Base-by-base conservation (phyloP, 92 coral and sea anemone genomes). In the Muricea muricata region DNA sequence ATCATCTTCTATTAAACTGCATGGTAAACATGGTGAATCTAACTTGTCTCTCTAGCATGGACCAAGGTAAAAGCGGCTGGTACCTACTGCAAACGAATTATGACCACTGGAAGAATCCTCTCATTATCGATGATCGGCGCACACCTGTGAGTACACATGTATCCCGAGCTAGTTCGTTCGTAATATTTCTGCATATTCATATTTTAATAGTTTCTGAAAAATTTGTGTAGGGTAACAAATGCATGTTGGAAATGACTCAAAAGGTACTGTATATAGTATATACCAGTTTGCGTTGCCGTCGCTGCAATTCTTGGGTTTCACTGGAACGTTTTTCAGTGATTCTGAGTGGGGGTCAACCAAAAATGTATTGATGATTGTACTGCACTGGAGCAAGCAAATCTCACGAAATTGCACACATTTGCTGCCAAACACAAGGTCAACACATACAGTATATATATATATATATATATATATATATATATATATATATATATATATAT, bases 41-140 rank as follows among this genome's bases (percentile, higher is more conserved):
- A 10, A 63, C 6, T 63, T 29, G 5, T 63, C 35, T 13, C 30
- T 63, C 17, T 39, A 95, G 98, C 40, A 84, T 95, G 70, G 71
- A 82, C 26, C 91, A 91, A 0, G 35, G 93, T 47, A 91, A 93
- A 47, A 90, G 92, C 42, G 90, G 91, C 17, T 95, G 98, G 98
- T 95, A 82, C 75, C 92, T 95, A 24, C 89, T 95, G 34, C 89
- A 95, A 86, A 93, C 98, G 4, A 95, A 95, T 87, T 95, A 95
- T 57, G 98, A 95, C 75, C 92, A 89, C 61, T 95, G 98, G 98
- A 58, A 90, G 58, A 86, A 86, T n/a, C 94, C 98, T 2, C 75
- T 93, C 8, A 83, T 95, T 30, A 1, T 95, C 8, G 98, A 95
- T 48, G 96, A 95, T 85, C 80, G 98, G 39, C 84, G 98, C 66